phyloP scores from a whole-genome alignment of 2,888 invertebrate genomes.

The Oasisia sp. region DNA sequence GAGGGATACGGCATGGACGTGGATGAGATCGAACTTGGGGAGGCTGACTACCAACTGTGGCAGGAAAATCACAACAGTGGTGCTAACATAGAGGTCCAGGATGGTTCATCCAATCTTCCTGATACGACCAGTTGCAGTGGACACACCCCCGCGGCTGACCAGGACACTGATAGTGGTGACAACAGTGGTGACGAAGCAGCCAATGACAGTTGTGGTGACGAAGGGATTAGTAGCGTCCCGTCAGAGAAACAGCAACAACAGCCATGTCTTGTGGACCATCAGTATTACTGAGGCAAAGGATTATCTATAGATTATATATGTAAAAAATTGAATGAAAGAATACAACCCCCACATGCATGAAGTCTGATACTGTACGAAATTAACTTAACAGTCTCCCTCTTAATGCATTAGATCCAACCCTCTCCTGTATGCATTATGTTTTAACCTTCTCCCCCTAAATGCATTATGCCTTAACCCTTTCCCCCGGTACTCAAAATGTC shows the following conservation, averaged over 20 bases:
- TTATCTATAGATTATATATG: too few relatives aligned
- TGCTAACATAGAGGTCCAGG: background rate
- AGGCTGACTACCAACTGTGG: conserved; percentile 34
- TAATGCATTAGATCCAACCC: too few relatives aligned
- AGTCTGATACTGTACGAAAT: too few relatives aligned
- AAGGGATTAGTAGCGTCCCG: background rate
- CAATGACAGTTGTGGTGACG: background rate
- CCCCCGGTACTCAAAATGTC: too few relatives aligned
- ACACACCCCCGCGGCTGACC: background rate
- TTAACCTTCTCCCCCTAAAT: too few relatives aligned
- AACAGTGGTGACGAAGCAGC: background rate
- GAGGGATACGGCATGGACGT: conserved; percentile 23
- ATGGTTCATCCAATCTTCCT: background rate
- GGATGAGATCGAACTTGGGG: conserved; percentile 33
- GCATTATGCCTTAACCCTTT: too few relatives aligned
- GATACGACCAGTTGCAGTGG: background rate
- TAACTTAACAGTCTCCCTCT: too few relatives aligned
- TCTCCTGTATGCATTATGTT: too few relatives aligned
- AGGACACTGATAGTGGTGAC: background rate
- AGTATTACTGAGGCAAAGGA: background rate
- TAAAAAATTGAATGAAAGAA: too few relatives aligned
- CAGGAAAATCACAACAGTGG: background rate
- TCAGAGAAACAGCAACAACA: background rate
- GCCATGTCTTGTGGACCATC: background rate
- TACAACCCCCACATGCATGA: too few relatives aligned